These are phyloP conservation scores for Sebastolobus altivelis DNA, from an alignment of 2,797 vertebrate genomes.

Conservation along the genomic window DNA sequence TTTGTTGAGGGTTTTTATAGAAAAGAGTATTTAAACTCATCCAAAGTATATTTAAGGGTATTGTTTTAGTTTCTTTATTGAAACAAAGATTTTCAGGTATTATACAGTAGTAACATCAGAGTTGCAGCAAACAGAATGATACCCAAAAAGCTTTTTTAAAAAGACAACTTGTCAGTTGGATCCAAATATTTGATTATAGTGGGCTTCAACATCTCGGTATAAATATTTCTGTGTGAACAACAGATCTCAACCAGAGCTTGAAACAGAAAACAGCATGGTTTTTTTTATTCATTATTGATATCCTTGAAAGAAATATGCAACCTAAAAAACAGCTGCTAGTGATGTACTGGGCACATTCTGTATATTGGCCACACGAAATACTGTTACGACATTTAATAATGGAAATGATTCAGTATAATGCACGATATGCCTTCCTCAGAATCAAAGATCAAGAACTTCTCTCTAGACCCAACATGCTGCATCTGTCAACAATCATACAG, in stretches of 20 bases:
- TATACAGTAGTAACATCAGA: not conserved
- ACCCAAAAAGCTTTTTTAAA: not conserved
- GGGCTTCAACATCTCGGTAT: not conserved
- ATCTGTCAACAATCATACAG: conserved; percentile 6
- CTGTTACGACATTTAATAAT: too few species aligned
- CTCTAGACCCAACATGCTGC: not conserved
- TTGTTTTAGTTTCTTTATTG: not conserved
- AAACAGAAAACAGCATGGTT: not conserved
- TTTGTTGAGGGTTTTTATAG: not conserved
- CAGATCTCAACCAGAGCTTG: not conserved
- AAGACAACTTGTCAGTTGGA: too few species aligned
- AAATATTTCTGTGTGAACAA: not conserved
- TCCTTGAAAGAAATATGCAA: not conserved
- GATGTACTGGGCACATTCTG: not conserved
- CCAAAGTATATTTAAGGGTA: not conserved
- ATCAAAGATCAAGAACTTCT: not conserved
- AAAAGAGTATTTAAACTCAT: not conserved
- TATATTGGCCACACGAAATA: not conserved
- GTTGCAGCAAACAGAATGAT: not conserved
- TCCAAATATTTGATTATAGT: not conserved
- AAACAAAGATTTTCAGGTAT: not conserved
- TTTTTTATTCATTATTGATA: not conserved
- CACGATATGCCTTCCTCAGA: not conserved
- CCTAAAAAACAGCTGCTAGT: not conserved
- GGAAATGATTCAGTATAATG: conserved; percentile 1